Base-by-base conservation (phyloP, 1,140 invertebrate genomes). In the Leptonema lineaticorne region DNA sequence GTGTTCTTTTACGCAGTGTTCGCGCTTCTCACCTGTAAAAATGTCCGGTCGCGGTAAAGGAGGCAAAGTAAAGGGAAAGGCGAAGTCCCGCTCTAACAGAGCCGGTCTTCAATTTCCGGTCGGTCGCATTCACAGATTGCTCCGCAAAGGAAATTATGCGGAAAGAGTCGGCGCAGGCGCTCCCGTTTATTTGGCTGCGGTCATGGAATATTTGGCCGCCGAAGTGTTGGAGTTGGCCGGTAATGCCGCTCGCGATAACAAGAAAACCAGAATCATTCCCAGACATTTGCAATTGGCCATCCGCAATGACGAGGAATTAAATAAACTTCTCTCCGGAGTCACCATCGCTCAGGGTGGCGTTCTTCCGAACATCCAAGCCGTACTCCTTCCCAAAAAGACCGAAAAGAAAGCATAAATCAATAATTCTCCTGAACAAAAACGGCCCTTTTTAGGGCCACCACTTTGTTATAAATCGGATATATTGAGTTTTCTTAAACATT, bases 281-380 rank as follows among this genome's bases (percentile, higher is more conserved):
- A 83, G 92, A 70, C 90, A 94, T 75, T 81, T 92, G n/a, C 85
- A 91, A 71, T 74, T 93, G 62, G 91, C 91, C 33, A 87, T 93
- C 63, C 82, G 89, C 1, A 93, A 92, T 81, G 92, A 93, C 81
- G 90, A 92, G 75, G 92, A 93, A 74, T 77, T 93, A 74, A 89
- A 90, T 77, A 89, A 89, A 80, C 78, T 93, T 37, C 76, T 93
- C 14, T 82, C 85, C 16, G 88, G 90, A 70, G 90, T 93, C 0
- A 92, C 89, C 14, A 92, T 93, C 73, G 86, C 90, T 63, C 85
- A 91, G 76, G 90, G 90, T 60, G 91, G 91, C 73, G 91, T 93
- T 0, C 75, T 93, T 67, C 92, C 92, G 2, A 88, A 88, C 74
- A 92, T 93, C 67, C 87, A 91, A 73, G 84, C 88, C 26, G 85